Evolutionary conservation across 2,113 vertebrate genomes (phyloP).

Genomic region (Sceloporus tristichus): DNA sequence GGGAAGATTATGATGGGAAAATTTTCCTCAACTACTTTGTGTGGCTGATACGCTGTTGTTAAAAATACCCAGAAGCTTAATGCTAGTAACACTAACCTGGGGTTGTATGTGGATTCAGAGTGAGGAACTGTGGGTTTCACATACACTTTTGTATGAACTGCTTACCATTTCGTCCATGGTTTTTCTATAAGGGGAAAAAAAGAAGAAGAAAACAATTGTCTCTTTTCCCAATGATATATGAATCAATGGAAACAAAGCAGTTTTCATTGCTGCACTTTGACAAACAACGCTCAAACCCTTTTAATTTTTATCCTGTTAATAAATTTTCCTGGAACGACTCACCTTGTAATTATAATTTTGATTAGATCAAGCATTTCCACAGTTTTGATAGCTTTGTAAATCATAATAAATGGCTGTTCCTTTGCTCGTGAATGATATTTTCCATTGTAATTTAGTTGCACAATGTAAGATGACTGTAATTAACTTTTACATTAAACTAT

Average conservation of each 20-base stretch:
- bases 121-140: background rate
- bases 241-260: slow-evolving; percentile 37
- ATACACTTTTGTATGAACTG: background rate
- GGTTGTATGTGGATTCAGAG: background rate
- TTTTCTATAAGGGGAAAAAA: background rate
- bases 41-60: background rate
- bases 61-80: background rate
- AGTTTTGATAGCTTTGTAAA: slow-evolving; percentile 61
- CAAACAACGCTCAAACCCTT: slow-evolving; percentile 48
- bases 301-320: slow-evolving; percentile 58
- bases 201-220: background rate
- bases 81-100: background rate
- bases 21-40: background rate
- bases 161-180: background rate
- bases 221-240: background rate
- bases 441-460: slow-evolving; percentile 49
- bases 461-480: slow-evolving; percentile 44
- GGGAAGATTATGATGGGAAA: background rate
- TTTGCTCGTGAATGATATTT: slow-evolving; percentile 44
- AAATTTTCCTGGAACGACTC: slow-evolving; percentile 62
- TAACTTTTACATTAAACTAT: slow-evolving; percentile 45
- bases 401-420: slow-evolving; percentile 39
- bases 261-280: slow-evolving; percentile 41
- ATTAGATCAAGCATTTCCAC: slow-evolving; percentile 57
- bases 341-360: slow-evolving; percentile 58